Evolutionary conservation across 2,888 invertebrate species (phyloP), one percentile per base, ranked within the genome.

Genomic region (Heliconius aoede): DNA sequence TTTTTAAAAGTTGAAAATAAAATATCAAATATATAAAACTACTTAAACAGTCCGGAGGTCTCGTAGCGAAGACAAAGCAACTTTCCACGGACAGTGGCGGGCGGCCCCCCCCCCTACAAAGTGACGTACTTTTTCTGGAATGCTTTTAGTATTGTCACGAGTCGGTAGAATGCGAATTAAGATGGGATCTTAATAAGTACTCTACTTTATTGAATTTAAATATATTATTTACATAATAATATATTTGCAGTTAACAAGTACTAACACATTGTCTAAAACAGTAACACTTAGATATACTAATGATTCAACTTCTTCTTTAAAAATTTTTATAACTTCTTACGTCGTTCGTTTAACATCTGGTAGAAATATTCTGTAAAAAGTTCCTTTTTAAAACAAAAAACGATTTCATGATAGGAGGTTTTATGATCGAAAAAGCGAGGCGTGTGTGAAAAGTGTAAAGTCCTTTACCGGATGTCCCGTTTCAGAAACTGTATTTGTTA

Each of bases 91-190:
- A 76, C 77, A 74, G 73, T 72, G 64, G 73, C 68, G n/a, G n/a
- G n/a, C n/a, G n/a, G n/a, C n/a, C n/a, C n/a, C n/a, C n/a, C 78
- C 73, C 68, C 76, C 73, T 73, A 64, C 72, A 55, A 78, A 73
- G 74, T 75, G 72, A 78, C 55, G 26, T 55, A 74, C 65, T 73
- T 75, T 77, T 75, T 64, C 77, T 75, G 75, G 69, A 79, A 79
- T 79, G 77, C 77, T 79, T 75, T 78, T 76, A 78, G 74, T 65
- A 71, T 72, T 76, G 78, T 74, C 78, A 74, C 67, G 76, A 74
- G 58, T 72, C 71, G 18, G 30, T 40, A 46, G 46, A 76, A 74
- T 68, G 74, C 68, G 40, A 74, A 32, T 62, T 60, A 74, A 74
- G 68, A 51, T 74, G 21, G 61, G 40, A 30, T 24, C 30, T 68